Base-by-base conservation (phyloP, 2,113 vertebrate genomes). In the Numenius arquata region DNA sequence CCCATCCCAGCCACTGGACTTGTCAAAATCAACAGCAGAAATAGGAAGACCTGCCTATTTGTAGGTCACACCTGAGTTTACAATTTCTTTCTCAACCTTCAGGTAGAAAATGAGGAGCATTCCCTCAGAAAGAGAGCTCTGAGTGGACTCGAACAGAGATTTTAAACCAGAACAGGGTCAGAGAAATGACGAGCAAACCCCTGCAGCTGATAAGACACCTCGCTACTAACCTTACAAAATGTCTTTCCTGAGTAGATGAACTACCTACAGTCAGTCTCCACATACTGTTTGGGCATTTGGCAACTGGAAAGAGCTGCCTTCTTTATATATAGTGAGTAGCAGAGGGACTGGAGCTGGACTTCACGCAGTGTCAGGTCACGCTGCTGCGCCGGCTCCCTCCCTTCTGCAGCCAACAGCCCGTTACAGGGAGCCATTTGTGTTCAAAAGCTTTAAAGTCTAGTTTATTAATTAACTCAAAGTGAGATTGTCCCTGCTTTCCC, bases 401-500 rank as follows among this genome's bases (percentile, higher is more conserved):
- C 72, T 30, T 11, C 62, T 21, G 6, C 62, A 56, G 85, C 94
- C 61, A 59, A 30, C 23, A 27, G 66, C 73, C 71, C 74, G 59
- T 43, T 75, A 13, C 40, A 25, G 58, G 22, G 12, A 48, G 36
- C 3, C 2, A 52, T 48, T 61, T 48, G 40, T 79, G 43, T 36
- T 72, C 80, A 41, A 32, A 83, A 70, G 32, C 38, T 90, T 71
- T 45, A 70, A 73, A 73, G 76, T 47, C 76, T 78, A 23, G n/a
- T 47, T 95, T 66, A 74, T 77, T 81, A 95, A 92, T 93, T 84
- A 86, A 95, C 76, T 86, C 63, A n/a, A 91, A 91, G 67, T 48
- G 56, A 75, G 38, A 38, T 23, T 74, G 36, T 70, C 65, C n/a
- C 50, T 45, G 1, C 26, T 63, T 86, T 62, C 67, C 41, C 55